A percentile compares a stretch with the other conserved stretches of the same genome.
Evolutionary conservation across 2,888 invertebrate genomes (phyloP).

Genomic region (Chesias legatella): DNA sequence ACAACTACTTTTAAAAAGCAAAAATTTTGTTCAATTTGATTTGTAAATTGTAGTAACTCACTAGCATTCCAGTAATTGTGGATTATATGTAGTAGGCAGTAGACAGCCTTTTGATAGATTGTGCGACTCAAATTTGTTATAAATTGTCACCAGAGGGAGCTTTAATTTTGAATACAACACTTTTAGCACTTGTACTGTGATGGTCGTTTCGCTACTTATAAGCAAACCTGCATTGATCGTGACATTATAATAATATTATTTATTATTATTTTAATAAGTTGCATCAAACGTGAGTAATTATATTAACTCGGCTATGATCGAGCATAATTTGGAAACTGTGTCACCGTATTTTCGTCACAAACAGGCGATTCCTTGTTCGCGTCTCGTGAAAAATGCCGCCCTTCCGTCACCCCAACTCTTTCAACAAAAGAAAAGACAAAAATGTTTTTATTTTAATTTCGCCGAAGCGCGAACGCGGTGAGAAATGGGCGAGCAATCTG

Average conservation of each 20-base stretch:
- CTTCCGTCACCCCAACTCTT: constrained; percentile 21
- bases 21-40: too few relatives aligned
- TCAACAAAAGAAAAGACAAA: constrained; percentile 20
- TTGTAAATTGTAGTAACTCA: not conserved
- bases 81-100: constrained; percentile 17
- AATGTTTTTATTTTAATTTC: constrained; percentile 24
- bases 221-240: too few relatives aligned
- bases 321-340: too few relatives aligned
- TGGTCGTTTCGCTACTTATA: too few relatives aligned
- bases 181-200: too few relatives aligned
- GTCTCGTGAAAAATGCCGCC: constrained; percentile 8
- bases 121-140: too few relatives aligned
- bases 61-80: constrained; percentile 5
- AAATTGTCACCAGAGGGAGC: constrained; percentile 12
- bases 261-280: too few relatives aligned
- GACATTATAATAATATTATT: too few relatives aligned
- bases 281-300: too few relatives aligned
- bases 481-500: constrained; percentile 42
- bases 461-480: constrained; percentile 21
- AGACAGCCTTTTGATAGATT: constrained; percentile 13
- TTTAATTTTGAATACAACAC: constrained; percentile 14
- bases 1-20: too few relatives aligned
- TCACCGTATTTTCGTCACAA: not conserved
- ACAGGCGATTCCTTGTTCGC: constrained; percentile 8
- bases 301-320: too few relatives aligned